A percentile compares a stretch with the other conserved stretches of the same genome.
Evolutionary conservation across 1,140 invertebrate genomes (phyloP).

Genomic region (Pogonomyrmex barbatus): DNA sequence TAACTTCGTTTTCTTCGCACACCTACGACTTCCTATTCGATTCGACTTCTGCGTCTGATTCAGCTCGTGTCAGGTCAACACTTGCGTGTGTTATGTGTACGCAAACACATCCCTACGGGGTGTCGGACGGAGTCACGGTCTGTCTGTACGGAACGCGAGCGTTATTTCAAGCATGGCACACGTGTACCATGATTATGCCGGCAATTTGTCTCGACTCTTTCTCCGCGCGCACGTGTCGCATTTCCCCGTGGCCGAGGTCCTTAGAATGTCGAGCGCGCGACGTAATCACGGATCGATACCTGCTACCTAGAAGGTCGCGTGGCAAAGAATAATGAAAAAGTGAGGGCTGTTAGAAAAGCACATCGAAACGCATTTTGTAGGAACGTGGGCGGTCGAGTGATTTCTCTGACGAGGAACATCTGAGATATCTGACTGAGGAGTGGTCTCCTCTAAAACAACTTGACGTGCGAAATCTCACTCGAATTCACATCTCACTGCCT

Average conservation of each 20-base stretch:
- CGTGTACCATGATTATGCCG: conserved; percentile 39
- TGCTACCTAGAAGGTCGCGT: background rate
- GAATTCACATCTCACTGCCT: too few species aligned
- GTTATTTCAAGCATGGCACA: conserved; percentile 28
- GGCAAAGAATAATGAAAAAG: background rate
- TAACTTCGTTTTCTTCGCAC: background rate
- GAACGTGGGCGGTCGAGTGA: background rate
- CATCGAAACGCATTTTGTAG: background rate
- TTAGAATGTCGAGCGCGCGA: conserved; percentile 26
- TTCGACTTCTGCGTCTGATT: conserved; percentile 7
- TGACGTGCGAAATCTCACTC: background rate
- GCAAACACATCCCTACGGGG: background rate
- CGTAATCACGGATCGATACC: conserved; percentile 29
- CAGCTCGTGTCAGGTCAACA: background rate
- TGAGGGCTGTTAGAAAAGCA: background rate
- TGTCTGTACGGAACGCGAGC: background rate
- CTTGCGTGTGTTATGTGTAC: background rate
- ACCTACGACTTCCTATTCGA: background rate
- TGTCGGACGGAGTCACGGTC: background rate
- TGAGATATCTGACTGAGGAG: background rate
- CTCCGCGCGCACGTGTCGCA: conserved; percentile 1
- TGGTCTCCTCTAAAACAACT: background rate
- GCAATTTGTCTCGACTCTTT: conserved; percentile 23
- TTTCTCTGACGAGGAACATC: background rate
- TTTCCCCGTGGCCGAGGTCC: conserved; percentile 6